These are phyloP conservation scores for Meda fulgida DNA, from an alignment of 2,797 vertebrate genomes.

Conservation along the genomic window DNA sequence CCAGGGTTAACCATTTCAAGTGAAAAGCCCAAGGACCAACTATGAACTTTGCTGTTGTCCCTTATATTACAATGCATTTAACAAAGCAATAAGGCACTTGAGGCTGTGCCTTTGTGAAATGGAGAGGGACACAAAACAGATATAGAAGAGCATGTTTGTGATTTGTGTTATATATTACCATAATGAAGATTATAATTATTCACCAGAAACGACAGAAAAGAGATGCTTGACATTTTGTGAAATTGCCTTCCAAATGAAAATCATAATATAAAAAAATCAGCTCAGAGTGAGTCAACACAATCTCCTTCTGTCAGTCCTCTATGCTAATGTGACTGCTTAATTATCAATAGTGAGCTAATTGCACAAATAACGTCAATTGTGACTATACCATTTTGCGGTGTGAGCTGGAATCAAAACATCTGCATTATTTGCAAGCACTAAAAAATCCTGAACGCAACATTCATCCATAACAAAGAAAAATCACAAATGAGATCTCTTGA, in stretches of 20 bases:
- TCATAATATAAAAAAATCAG: constrained; percentile 27
- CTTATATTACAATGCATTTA: neutral
- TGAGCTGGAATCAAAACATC: constrained; percentile 23
- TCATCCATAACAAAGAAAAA: neutral
- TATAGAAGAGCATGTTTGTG: neutral
- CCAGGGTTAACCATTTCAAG: neutral
- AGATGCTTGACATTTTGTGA: constrained; percentile 52
- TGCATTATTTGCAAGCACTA: neutral
- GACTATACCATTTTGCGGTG: neutral
- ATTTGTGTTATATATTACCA: constrained; percentile 4
- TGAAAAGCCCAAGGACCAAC: neutral
- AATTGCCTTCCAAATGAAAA: constrained; percentile 38
- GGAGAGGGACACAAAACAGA: neutral
- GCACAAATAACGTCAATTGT: constrained; percentile 33
- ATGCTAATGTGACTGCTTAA: constrained; percentile 36
- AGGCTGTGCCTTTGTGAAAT: neutral
- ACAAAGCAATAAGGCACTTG: neutral
- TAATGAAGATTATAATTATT: constrained; percentile 47
- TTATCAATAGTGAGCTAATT: constrained; percentile 45
- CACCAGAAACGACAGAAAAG: constrained; percentile 45
- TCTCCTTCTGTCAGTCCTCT: constrained; percentile 19
- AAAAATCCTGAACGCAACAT: neutral
- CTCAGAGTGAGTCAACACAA: constrained; percentile 49
- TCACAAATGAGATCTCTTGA: neutral
- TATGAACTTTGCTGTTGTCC: neutral